A percentile compares a stretch with the other conserved stretches of the same genome.
Conservation (phyloP, 2,797 vertebrate genomes). For the Chrysocyon brachyurus region DNA sequence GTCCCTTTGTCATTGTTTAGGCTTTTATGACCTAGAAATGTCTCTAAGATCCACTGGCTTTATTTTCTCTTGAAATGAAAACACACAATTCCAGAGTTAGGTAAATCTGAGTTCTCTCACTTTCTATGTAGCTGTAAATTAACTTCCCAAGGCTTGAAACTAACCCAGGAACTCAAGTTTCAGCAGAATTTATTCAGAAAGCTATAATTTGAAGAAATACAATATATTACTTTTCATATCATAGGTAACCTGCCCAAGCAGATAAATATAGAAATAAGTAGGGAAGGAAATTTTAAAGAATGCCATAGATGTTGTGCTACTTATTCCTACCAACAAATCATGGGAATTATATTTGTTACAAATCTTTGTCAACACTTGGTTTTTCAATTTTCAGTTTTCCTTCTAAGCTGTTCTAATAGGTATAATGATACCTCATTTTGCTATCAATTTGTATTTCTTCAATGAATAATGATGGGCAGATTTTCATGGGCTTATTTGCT, state of each 20-base stretch:
- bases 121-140: neutral
- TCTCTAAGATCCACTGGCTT: neutral
- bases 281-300: neutral
- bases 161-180: neutral
- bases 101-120: neutral
- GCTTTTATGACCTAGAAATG: neutral
- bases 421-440: neutral
- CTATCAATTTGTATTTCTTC: neutral
- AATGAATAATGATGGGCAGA: neutral
- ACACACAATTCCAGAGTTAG: neutral
- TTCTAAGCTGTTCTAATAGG: neutral
- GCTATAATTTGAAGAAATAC: neutral
- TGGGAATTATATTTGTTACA: neutral
- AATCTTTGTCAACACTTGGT: neutral
- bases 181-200: constrained; percentile 19
- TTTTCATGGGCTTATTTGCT: neutral
- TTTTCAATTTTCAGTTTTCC: neutral
- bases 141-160: neutral
- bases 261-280: neutral
- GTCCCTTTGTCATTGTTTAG: neutral
- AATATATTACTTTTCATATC: neutral
- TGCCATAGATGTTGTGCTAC: neutral
- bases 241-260: neutral
- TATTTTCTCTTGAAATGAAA: constrained; percentile 2
- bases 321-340: neutral